Base-by-base conservation (phyloP, 2,113 vertebrate genomes). In the Geococcyx californianus region DNA sequence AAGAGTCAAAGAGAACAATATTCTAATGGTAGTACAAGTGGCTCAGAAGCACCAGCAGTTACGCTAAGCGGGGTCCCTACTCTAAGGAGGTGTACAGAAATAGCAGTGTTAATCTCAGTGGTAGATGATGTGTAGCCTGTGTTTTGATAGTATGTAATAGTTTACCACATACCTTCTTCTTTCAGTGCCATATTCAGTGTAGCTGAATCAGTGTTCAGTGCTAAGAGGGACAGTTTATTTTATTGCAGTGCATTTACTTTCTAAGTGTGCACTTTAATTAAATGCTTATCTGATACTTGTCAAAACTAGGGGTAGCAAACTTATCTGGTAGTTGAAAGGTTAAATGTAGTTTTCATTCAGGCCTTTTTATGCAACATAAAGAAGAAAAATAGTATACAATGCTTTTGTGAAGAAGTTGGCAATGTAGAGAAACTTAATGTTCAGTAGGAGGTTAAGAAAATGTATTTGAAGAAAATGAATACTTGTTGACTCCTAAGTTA, bases 361-460 rank as follows among this genome's bases (percentile, higher is more conserved):
- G 56, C 68, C 52, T 94, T 17, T 89, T 92, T 84, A 54, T 94
- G 76, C 86, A 89, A 31, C 73, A 81, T 94, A 84, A 84, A 84
- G 63, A 84, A 67, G 52, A 68, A 84, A 81, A 87, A 34, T 18
- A 80, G 23, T n/a, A 4, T 70, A 47, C 15, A 21, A 11, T 88
- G 63, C 18, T 21, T 92, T 28, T 52, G 13, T 51, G 42, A 80
- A 80, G 84, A 92, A 84, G 26, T 40, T 74, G 47, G 7, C 68
- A 52, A 13, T 44, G 15, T 34, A n/a, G 59, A 69, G 24, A 59
- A 81, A 81, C 28, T 38, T 67, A 28, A 38, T 36, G 21, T n/a
- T 45, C 75, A 52, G 49, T 69, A 51, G 5, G 29, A 87, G 25
- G 20, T 66, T 69, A 75, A 84, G 72, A 68, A 90, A 74, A 70